Conservation (phyloP, 2,888 invertebrate species). For the Apamea sordens region DNA sequence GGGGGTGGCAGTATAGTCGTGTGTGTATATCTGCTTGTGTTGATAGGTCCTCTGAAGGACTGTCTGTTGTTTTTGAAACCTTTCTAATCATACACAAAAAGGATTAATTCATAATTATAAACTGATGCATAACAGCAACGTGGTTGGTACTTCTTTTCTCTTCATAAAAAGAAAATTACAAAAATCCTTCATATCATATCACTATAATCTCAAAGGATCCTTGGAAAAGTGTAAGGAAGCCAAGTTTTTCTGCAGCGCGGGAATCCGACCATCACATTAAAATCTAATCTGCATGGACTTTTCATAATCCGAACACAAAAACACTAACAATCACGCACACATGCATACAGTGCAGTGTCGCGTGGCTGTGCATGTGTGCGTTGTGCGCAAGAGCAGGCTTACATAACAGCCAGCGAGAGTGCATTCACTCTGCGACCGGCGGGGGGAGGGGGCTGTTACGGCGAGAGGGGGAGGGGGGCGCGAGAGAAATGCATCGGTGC, state of each 20-base stretch:
- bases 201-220: slow-evolving; percentile 40
- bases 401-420: slow-evolving; percentile 86
- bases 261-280: slow-evolving; percentile 61
- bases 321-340: slow-evolving; percentile 71
- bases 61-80: background rate
- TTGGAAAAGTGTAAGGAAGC: slow-evolving; percentile 52
- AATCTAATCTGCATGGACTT: slow-evolving; percentile 73
- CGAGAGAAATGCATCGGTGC: slow-evolving; percentile 82
- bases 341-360: slow-evolving; percentile 55
- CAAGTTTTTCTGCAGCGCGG: slow-evolving; percentile 47
- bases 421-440: slow-evolving; percentile 82
- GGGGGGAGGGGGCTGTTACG: slow-evolving; percentile 57
- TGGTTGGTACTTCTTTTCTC: background rate
- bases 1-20: background rate
- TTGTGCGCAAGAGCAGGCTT: slow-evolving; percentile 75
- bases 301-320: slow-evolving; percentile 69
- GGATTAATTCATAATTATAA: slow-evolving; percentile 3
- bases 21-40: background rate
- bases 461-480: slow-evolving; percentile 30
- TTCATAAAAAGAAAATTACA: slow-evolving; percentile 46
- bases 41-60: background rate
- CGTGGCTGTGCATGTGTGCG: slow-evolving; percentile 65
- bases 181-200: slow-evolving; percentile 24
- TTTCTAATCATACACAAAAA: slow-evolving; percentile 1
- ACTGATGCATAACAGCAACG: background rate